Evolutionary conservation across 2,797 vertebrate genomes (phyloP).

Genomic region (Tadarida brasiliensis): DNA sequence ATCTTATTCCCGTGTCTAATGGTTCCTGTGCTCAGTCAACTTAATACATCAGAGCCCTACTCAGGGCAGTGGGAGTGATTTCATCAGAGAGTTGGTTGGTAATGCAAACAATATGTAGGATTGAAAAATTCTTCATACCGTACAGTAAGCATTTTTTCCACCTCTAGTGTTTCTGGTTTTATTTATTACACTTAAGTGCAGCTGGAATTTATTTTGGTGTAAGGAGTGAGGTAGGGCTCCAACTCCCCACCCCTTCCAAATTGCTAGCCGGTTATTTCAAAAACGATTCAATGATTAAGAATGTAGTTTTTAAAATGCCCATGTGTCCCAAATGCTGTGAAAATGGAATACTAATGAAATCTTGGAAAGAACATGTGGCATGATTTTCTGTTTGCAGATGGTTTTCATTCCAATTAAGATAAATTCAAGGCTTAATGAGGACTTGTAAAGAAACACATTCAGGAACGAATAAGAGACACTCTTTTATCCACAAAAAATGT

Average conservation of each 20-base stretch:
- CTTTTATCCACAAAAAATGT: neutral
- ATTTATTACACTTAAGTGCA: constrained; percentile 50
- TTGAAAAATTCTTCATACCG: neutral
- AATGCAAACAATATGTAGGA: constrained; percentile 14
- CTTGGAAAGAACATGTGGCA: constrained; percentile 31
- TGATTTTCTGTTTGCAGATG: constrained; percentile 46
- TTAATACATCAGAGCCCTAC: neutral
- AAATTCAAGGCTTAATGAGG: neutral
- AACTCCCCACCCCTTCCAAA: constrained; percentile 45
- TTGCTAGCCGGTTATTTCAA: constrained; percentile 57
- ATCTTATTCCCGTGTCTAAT: neutral
- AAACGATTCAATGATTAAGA: constrained; percentile 34
- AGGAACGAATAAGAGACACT: neutral
- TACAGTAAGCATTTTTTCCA: constrained; percentile 60
- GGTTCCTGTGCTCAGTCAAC: constrained; percentile 17
- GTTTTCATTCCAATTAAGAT: constrained; percentile 61
- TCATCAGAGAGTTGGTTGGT: constrained; percentile 19
- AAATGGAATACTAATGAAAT: constrained; percentile 52
- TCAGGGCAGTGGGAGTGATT: neutral
- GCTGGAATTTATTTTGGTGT: constrained; percentile 33
- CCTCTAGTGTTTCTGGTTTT: constrained; percentile 37
- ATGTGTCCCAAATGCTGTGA: constrained; percentile 14
- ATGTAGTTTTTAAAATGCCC: constrained; percentile 48
- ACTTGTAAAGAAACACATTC: constrained; percentile 53
- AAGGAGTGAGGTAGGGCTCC: constrained; percentile 22